Percentiles rank a stretch among this genome's conserved stretches.
phyloP scores from a whole-genome alignment of 2,113 vertebrate genomes.

The Sinocyclocheilus maitianheensis region DNA sequence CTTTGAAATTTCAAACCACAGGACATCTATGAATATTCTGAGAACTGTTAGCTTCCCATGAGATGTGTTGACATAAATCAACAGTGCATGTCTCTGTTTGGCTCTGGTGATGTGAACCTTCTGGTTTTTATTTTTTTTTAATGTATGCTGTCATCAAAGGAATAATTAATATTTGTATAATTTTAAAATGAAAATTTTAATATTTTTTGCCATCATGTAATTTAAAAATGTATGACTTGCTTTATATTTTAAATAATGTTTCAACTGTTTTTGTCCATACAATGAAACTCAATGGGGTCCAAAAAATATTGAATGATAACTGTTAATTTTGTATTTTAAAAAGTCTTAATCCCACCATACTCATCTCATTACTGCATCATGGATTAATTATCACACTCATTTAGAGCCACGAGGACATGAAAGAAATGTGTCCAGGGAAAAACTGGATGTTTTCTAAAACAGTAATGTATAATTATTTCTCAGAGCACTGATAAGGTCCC shows the following conservation, averaged over 20 bases:
- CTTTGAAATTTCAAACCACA: not conserved
- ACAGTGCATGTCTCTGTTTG: not conserved
- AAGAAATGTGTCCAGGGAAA: not conserved
- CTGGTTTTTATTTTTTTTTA: too few relatives aligned
- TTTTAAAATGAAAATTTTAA: too few relatives aligned
- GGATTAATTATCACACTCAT: not conserved
- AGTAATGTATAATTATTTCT: conserved; percentile 1
- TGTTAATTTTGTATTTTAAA: too few relatives aligned
- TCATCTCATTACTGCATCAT: not conserved
- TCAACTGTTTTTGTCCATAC: not conserved
- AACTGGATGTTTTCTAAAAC: conserved; percentile 9
- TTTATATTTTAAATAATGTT: not conserved
- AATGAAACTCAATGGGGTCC: not conserved
- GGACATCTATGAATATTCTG: not conserved
- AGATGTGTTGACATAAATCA: not conserved
- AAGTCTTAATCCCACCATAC: not conserved
- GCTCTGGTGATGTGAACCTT: not conserved
- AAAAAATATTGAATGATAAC: not conserved
- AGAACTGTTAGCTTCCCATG: not conserved
- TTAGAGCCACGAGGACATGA: not conserved
- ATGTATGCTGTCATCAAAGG: not conserved
- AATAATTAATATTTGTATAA: too few relatives aligned
- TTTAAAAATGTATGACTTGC: not conserved
- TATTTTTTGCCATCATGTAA: too few relatives aligned
- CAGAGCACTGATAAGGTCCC: not conserved